Evolutionary conservation across 2,888 invertebrate species (phyloP), one percentile per base, ranked within the genome.

Genomic region (Liposcelis brunnea): DNA sequence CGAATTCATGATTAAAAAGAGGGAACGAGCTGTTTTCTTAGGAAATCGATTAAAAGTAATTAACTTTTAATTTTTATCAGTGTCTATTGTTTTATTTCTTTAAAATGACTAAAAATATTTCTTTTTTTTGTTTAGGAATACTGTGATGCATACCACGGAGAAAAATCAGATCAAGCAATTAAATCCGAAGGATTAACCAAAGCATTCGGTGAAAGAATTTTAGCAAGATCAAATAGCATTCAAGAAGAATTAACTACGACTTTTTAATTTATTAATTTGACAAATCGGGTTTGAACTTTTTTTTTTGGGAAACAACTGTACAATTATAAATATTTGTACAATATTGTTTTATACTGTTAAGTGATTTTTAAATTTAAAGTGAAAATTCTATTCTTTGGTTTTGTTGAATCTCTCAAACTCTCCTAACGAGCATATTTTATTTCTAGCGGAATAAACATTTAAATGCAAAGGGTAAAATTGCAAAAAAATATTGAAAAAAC

Each of bases 1-100:
- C 32, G 91, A 94, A 62, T 86, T 80, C 60, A 89, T 94, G 83
- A 82, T 89, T 56, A 84, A 82, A 64, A 86, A 90, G 62, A 72
- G 94, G 31, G 91, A 94, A 61, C 70, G 86, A 46, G 83, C 87
- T 21, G 70, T 83, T 50, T 93, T 94, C 69, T 69, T 84, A 46
- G 85, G 86, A 49, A 80, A 77, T 61, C 72, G 83, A 57, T 71
- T 87, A 49, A 85, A 85, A 72, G 80, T 79, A 63, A 55, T 35
- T 45, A 42, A 16, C 40, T 16, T 31, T n/a, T 44, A 11, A 16
- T 12, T 40, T 35, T 31, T 35, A 2, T 10, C n/a, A 15, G 10
- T 31, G 16, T 38, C 4, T 42, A 12, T 35, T 14, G 31, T 43
- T 43, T 31, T 19, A 4, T 34, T 14, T 21, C 12, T 21, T 15